phyloP scores from a whole-genome alignment of 2,113 vertebrate genomes.

The Chaenogobius annularis region DNA sequence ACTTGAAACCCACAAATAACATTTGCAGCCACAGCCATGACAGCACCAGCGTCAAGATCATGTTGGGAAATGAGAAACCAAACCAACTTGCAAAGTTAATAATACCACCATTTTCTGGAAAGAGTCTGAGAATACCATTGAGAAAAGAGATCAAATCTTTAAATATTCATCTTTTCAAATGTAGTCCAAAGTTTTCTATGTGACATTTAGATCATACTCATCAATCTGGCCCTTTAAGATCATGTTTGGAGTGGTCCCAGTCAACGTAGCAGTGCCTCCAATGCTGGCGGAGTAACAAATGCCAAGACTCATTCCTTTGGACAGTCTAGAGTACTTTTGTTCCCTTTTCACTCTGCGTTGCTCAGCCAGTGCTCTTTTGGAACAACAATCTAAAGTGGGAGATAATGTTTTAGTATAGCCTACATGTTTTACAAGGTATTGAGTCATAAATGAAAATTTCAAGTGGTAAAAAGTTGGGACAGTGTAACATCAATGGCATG shows the following conservation, averaged over 20 bases:
- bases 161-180: neutral
- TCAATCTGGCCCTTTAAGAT: conserved; percentile 85
- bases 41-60: conserved; percentile 61
- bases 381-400: conserved; percentile 6
- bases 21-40: conserved; percentile 86
- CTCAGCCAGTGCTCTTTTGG: conserved; percentile 28
- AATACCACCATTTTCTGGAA: conserved; percentile 65
- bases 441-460: neutral
- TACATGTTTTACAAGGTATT: neutral
- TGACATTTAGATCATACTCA: conserved; percentile 66
- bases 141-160: neutral
- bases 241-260: conserved; percentile 84
- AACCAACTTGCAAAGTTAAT: conserved; percentile 96
- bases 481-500: neutral
- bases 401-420: neutral
- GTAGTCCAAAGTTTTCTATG: neutral
- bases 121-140: conserved; percentile 74
- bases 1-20: conserved; percentile 86
- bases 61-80: conserved; percentile 86
- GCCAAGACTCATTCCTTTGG: conserved; percentile 81
- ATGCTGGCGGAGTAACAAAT: conserved; percentile 87
- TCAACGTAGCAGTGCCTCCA: conserved; percentile 86
- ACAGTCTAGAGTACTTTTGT: conserved; percentile 63
- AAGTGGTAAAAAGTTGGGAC: neutral
- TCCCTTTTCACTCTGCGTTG: neutral